A percentile compares a stretch with the other conserved stretches of the same genome.
Evolutionary conservation across 2,113 vertebrate species (phyloP).

Genomic region (Rhombomys opimus): DNA sequence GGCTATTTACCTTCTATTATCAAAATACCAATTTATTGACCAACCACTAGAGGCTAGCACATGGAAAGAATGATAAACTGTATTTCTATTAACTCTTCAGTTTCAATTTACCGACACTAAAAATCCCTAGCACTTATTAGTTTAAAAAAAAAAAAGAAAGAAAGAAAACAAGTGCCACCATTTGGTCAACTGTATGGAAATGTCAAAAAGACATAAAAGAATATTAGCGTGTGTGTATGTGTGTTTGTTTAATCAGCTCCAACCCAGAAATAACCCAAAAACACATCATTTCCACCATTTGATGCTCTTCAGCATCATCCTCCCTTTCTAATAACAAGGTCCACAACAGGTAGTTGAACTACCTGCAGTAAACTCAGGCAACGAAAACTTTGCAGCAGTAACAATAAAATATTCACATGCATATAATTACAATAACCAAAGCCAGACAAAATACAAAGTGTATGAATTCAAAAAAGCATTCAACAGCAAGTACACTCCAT

Average conservation of each 20-base stretch:
- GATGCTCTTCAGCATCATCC: too few relatives aligned
- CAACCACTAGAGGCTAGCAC: slow-evolving; percentile 18
- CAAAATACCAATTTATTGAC: slow-evolving; percentile 41
- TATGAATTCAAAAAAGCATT: background rate
- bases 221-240: background rate
- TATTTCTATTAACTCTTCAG: background rate
- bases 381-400: background rate
- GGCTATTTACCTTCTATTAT: slow-evolving; percentile 20
- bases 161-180: background rate
- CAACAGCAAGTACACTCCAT: background rate
- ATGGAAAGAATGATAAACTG: slow-evolving; percentile 28
- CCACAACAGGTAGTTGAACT: background rate
- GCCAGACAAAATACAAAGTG: slow-evolving; percentile 22
- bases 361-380: slow-evolving; percentile 17
- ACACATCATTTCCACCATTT: too few relatives aligned
- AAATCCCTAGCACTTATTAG: background rate
- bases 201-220: slow-evolving; percentile 19
- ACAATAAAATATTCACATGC: background rate
- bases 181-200: background rate
- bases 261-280: slow-evolving; percentile 27
- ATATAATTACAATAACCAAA: background rate
- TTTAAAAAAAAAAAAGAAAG: background rate
- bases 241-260: background rate
- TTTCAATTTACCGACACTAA: slow-evolving; percentile 26
- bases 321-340: too few relatives aligned